Conservation (phyloP, 2,888 invertebrate species). For the Eurytoma adleriae region DNA sequence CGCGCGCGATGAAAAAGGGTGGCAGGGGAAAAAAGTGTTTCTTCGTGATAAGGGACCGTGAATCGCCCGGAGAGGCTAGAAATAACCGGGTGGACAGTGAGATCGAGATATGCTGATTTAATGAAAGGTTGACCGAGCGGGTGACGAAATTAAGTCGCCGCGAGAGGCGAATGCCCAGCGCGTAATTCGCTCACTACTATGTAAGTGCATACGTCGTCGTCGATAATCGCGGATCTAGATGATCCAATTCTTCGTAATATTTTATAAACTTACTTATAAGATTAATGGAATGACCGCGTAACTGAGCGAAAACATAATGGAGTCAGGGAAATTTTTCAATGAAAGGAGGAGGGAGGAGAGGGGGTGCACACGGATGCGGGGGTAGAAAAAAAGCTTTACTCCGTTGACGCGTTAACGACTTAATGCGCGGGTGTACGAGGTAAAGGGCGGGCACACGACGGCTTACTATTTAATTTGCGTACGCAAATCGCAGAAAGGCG, state of each 20-base stretch:
- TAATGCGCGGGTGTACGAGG: neutral
- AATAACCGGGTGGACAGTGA: neutral
- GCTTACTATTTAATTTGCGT: slow-evolving; percentile 2
- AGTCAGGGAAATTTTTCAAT: too few species aligned
- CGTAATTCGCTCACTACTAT: too few species aligned
- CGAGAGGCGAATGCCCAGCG: too few species aligned
- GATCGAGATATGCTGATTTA: slow-evolving; percentile 31
- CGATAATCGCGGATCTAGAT: too few species aligned
- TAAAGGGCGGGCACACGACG: neutral
- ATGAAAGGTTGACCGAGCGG: too few species aligned
- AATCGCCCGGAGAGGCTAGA: neutral
- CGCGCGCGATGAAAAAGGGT: neutral
- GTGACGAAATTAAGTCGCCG: too few species aligned
- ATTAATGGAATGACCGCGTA: too few species aligned
- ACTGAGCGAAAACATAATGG: too few species aligned
- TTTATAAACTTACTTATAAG: too few species aligned
- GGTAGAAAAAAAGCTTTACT: slow-evolving; percentile 7
- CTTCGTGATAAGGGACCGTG: slow-evolving; percentile 27
- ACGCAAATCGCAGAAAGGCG: neutral
- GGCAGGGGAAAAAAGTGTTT: slow-evolving; percentile 3
- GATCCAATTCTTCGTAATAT: too few species aligned
- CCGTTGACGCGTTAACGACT: slow-evolving; percentile 18
- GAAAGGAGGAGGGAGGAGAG: neutral
- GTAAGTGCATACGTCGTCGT: too few species aligned
- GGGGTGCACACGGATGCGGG: neutral